A percentile compares a stretch with the other conserved stretches of the same genome.
Conservation (phyloP, 2,113 vertebrate species). For the Micromys minutus region DNA sequence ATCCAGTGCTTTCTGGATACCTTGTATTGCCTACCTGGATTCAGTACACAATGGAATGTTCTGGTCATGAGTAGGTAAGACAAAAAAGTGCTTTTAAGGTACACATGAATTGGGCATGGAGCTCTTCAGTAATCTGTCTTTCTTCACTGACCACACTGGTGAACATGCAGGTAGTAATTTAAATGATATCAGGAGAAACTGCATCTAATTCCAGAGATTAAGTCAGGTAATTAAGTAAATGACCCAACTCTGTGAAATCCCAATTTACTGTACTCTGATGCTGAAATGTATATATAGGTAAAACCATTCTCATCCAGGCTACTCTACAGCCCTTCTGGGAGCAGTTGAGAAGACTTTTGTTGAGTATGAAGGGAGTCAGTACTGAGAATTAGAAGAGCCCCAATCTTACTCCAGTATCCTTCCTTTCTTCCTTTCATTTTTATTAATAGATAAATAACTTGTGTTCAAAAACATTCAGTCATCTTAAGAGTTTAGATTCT, state of each 20-base stretch:
- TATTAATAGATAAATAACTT: not conserved
- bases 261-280: not conserved
- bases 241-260: not conserved
- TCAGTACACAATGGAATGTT: not conserved
- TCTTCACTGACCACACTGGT: not conserved
- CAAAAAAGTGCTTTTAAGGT: conserved; percentile 39
- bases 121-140: not conserved
- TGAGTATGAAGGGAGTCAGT: not conserved
- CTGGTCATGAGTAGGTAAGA: not conserved
- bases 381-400: not conserved
- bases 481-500: not conserved
- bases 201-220: not conserved
- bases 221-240: not conserved
- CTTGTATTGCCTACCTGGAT: not conserved
- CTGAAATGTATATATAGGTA: not conserved
- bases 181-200: conserved; percentile 23
- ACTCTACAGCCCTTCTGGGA: not conserved
- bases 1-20: not conserved
- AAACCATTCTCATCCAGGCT: not conserved
- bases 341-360: not conserved
- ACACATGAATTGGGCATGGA: not conserved
- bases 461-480: not conserved
- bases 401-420: not conserved
- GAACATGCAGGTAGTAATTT: conserved; percentile 31
- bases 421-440: not conserved